These are phyloP conservation scores for Rhingia campestris DNA, from an alignment of 2,888 invertebrate species.

Conservation along the genomic window DNA sequence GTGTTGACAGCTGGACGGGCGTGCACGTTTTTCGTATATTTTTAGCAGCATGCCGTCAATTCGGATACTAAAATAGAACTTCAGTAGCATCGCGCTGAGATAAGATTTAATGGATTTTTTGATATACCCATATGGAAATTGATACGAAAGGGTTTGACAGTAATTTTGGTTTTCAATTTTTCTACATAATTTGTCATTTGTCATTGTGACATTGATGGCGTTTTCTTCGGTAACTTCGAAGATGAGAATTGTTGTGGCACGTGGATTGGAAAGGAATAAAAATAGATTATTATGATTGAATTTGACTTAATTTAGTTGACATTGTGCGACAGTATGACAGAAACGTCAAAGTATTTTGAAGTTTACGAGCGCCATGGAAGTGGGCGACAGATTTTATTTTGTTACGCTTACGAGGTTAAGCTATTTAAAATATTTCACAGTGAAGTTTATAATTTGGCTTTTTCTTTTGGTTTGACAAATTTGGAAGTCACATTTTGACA, in stretches of 20 bases:
- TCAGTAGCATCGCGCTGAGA: constrained; percentile 5
- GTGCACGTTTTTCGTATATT: constrained; percentile 60
- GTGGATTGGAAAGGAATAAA: constrained; percentile 5
- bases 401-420: no score
- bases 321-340: no score
- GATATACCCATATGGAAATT: constrained; percentile 11
- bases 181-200: constrained; percentile 50
- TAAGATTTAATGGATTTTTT: constrained; percentile 50
- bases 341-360: no score
- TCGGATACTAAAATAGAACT: constrained; percentile 65
- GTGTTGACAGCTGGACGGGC: constrained; percentile 61
- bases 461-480: no score
- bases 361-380: no score
- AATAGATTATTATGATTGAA: constrained; percentile 40
- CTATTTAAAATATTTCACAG: no score
- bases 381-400: no score
- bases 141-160: constrained; percentile 33
- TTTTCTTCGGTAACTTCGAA: constrained; percentile 18
- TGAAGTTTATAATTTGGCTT: no score
- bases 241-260: constrained; percentile 2
- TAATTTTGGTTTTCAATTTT: constrained; percentile 39
- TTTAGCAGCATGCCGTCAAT: constrained; percentile 50
- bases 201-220: constrained; percentile 49
- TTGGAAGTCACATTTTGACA: no score
- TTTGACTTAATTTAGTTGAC: background rate